phyloP scores from a whole-genome alignment of 2,113 vertebrate genomes.

The Corythornis cristatus region DNA sequence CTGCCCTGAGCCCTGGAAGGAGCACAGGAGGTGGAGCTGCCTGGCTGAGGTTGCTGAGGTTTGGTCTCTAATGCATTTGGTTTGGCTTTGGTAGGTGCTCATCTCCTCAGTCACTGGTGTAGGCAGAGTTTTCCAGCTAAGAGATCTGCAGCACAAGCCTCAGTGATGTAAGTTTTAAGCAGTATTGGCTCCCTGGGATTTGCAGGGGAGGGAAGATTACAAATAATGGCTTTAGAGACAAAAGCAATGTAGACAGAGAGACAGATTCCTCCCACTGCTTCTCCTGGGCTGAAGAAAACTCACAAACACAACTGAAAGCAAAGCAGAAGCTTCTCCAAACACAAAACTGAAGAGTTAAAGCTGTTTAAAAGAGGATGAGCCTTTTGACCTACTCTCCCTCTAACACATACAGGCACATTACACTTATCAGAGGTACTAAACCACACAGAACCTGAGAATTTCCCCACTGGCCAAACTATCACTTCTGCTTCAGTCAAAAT shows the following conservation, averaged over 20 bases:
- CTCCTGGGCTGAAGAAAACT: not conserved
- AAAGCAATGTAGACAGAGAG: slow-evolving; percentile 1
- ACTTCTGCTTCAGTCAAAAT: slow-evolving; percentile 13
- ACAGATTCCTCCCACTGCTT: not conserved
- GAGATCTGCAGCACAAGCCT: not conserved
- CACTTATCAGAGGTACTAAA: not conserved
- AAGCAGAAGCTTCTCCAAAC: not conserved
- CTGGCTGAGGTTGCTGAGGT: not conserved
- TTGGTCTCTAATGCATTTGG: not conserved
- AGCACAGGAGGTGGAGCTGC: not conserved
- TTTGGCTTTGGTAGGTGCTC: not conserved
- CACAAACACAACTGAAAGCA: not conserved
- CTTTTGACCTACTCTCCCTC: slow-evolving; percentile 1
- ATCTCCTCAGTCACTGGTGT: not conserved
- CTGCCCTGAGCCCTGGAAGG: not conserved
- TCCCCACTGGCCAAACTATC: slow-evolving; percentile 39
- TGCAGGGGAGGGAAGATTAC: not conserved
- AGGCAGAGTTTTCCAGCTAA: not conserved
- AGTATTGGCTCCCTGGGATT: not conserved
- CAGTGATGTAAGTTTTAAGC: not conserved
- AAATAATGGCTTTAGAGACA: slow-evolving; percentile 22
- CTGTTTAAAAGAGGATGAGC: not conserved
- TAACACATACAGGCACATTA: not conserved
- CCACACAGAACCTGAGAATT: slow-evolving; percentile 33
- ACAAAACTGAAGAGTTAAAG: slow-evolving; percentile 2